Evolutionary conservation across 2,113 vertebrate species (phyloP), one percentile per base, ranked within the genome.

Genomic region (Peromyscus californicus): DNA sequence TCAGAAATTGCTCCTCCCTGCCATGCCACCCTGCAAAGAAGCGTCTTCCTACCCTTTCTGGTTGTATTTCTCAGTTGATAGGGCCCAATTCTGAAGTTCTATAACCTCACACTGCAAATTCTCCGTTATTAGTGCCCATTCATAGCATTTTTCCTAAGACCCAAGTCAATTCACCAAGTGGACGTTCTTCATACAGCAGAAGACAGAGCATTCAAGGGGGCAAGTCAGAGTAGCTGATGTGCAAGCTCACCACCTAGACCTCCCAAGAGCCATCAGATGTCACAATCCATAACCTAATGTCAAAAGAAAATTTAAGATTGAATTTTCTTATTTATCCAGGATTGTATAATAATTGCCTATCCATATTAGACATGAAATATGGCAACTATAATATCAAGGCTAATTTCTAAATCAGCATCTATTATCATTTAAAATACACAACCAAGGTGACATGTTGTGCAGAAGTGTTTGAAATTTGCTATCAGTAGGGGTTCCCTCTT

Each of bases 291-390:
- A 95, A 76, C 45, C 83, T 87, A 93, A 74, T 86, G 17, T 76
- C 90, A 83, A 93, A 96, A 90, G 33, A 91, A 94, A 95, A 67
- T 76, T 76, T 82, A 89, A 91, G 48, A 90, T 33, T 78, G n/a
- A 12, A 83, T 92, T 45, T 93, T 85, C 54, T 11, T 86, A 48
- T 91, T 95, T 85, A 88, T 89, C 88, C 36, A 78, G 85, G 24
- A 17, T 36, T 89, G 3, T 54, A 36, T 24, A 91, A 74, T 94
- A 92, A 93, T 83, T 92, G 59, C 16, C 85, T 65, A 88, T 39
- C 3, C 61, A 17, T 19, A n/a, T 10, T 65, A 90, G 39, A 82
- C 51, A 83, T 94, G 82, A 92, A 91, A 96, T 1, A 79, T 65
- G 19, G 79, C 17, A 82, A 8, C 59, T 65, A 42, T 29, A 72